phyloP scores from a whole-genome alignment of 2,113 vertebrate genomes.

The Eptesicus fuscus region DNA sequence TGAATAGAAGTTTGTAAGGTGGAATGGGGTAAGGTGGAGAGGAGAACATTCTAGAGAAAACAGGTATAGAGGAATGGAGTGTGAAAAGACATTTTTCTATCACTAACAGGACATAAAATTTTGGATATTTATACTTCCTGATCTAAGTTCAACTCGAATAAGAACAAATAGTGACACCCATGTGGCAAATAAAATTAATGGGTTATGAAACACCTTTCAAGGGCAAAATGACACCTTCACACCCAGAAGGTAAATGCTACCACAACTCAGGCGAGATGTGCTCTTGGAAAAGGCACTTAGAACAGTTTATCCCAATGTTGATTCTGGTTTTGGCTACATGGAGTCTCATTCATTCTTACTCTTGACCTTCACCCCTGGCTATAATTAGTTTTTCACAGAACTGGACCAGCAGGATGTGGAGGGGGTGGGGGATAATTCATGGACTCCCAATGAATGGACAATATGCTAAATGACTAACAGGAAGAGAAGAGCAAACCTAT shows the following conservation, averaged over 20 bases:
- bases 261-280: background rate
- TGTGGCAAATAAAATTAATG: background rate
- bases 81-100: background rate
- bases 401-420: background rate
- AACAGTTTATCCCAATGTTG: constrained; percentile 21
- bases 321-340: background rate
- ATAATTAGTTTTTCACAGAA: constrained; percentile 21
- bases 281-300: constrained; percentile 11
- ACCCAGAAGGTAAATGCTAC: constrained; percentile 48
- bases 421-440: background rate
- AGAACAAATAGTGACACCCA: background rate
- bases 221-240: constrained; percentile 22
- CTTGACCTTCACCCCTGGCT: background rate
- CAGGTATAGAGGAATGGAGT: background rate
- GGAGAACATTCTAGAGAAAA: background rate
- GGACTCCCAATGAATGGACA: background rate
- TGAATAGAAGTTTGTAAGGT: background rate
- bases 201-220: background rate
- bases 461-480: background rate
- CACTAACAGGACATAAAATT: background rate
- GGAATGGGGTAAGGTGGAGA: background rate
- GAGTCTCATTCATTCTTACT: background rate
- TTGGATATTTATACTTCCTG: background rate
- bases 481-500: background rate
- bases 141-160: background rate